Evolutionary conservation across 2,113 vertebrate genomes (phyloP).

Genomic region (Dromas ardeola): DNA sequence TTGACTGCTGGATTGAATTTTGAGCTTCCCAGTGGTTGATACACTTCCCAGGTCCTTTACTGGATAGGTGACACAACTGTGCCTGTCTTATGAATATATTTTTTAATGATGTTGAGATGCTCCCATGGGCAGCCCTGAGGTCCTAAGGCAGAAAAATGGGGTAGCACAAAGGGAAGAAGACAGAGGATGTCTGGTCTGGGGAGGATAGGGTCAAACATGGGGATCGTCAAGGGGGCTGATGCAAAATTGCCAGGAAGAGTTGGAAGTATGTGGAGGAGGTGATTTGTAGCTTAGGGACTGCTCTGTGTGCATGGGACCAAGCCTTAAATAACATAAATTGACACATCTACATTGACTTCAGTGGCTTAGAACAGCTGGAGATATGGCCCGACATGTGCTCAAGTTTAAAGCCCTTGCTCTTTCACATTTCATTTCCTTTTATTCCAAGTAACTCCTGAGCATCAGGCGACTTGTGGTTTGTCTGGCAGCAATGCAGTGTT

Average conservation of each 20-base stretch:
- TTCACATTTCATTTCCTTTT: background rate
- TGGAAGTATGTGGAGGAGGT: background rate
- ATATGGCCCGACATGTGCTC: background rate
- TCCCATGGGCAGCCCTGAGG: background rate
- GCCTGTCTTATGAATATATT: background rate
- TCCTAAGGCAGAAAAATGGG: background rate
- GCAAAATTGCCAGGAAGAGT: background rate
- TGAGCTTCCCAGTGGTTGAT: background rate
- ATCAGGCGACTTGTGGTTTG: background rate
- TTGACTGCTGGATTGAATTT: background rate
- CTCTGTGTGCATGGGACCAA: background rate
- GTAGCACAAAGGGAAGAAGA: background rate
- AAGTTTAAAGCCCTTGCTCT: background rate
- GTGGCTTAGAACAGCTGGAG: background rate
- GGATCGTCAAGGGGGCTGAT: accelerated
- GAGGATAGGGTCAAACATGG: background rate
- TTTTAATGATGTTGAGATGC: background rate
- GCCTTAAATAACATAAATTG: background rate
- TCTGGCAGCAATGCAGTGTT: background rate
- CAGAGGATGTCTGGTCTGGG: background rate
- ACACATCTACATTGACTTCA: background rate
- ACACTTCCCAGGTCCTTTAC: background rate
- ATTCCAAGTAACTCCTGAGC: background rate
- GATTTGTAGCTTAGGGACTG: background rate
- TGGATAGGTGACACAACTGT: background rate